Conservation (phyloP, 2,113 vertebrate species). For the Phalacrocorax aristotelis region DNA sequence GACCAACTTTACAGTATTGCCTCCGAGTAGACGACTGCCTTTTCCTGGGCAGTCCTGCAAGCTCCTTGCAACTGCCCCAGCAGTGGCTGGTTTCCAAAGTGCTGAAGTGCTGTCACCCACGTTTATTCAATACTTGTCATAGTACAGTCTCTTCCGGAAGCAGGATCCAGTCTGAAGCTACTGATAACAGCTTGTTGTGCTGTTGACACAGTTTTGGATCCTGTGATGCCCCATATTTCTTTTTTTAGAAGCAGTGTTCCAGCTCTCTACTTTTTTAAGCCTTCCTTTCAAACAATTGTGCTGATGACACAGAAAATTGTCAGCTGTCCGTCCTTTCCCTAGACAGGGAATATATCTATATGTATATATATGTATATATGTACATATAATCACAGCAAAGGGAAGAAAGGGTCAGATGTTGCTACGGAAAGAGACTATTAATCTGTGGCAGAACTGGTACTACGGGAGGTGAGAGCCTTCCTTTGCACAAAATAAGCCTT, state of each 20-base stretch:
- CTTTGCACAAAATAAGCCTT: background rate
- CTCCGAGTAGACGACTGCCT: background rate
- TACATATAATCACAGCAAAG: slow-evolving; percentile 29
- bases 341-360: background rate
- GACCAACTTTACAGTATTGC: background rate
- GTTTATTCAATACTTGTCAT: background rate
- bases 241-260: background rate
- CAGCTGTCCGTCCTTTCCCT: background rate
- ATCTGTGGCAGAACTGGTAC: background rate
- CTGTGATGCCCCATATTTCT: background rate
- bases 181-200: slow-evolving; percentile 29
- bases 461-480: background rate
- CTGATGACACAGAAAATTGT: slow-evolving; percentile 14
- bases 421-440: slow-evolving; percentile 45
- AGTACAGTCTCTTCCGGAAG: background rate
- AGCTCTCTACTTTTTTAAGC: background rate
- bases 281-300: background rate
- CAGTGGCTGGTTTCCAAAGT: background rate
- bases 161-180: background rate
- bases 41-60: background rate
- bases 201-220: background rate
- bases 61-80: background rate
- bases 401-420: slow-evolving; percentile 41
- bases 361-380: slow-evolving; percentile 14
- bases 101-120: background rate